Evolutionary conservation across 2,113 vertebrate genomes (phyloP).

Genomic region (Regulus satrapa): DNA sequence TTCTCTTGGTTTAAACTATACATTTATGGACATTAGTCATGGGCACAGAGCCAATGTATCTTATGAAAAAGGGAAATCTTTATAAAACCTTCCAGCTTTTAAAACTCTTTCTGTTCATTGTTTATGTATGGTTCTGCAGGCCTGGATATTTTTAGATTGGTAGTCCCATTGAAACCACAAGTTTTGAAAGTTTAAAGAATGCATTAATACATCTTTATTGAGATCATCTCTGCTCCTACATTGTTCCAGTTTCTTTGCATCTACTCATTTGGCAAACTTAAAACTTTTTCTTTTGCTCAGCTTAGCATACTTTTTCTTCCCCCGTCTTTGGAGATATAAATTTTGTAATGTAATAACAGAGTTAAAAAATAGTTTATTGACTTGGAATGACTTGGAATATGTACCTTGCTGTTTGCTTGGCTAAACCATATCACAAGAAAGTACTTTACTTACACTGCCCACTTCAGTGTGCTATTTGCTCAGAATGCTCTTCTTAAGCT

Average conservation of each 20-base stretch:
- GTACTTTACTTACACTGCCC: not conserved
- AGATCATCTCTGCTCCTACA: not conserved
- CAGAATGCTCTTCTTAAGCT: not conserved
- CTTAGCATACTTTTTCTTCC: not conserved
- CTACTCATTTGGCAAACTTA: not conserved
- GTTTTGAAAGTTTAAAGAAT: conserved; percentile 18
- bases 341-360: not conserved
- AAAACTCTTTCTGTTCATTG: conserved; percentile 16
- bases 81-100: conserved; percentile 29
- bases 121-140: not conserved
- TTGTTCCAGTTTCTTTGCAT: not conserved
- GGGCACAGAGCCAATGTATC: not conserved
- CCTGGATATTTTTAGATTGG: conserved; percentile 30
- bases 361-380: not conserved
- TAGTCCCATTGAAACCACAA: conserved; percentile 17
- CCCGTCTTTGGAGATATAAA: not conserved
- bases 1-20: not conserved
- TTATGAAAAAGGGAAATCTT: not conserved
- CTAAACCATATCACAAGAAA: not conserved
- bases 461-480: not conserved
- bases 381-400: not conserved
- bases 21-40: not conserved
- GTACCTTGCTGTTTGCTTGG: not conserved
- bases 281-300: not conserved
- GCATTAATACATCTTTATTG: not conserved